These are phyloP conservation scores for Luehdorfia chinensis DNA, from an alignment of 1,140 invertebrate genomes.

Conservation along the genomic window DNA sequence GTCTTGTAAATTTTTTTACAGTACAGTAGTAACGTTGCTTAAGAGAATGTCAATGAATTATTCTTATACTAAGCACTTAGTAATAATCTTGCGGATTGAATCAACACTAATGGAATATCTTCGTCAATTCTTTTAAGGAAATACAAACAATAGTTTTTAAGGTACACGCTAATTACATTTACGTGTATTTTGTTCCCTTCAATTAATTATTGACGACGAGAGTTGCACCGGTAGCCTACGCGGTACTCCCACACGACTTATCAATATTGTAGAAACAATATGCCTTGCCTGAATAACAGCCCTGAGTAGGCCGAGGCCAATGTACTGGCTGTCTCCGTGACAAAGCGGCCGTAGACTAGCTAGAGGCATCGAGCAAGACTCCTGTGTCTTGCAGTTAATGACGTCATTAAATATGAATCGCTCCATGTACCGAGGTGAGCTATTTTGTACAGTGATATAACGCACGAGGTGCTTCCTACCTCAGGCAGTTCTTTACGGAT, in stretches of 20 bases:
- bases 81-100: too few relatives aligned
- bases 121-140: too few relatives aligned
- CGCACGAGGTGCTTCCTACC: conserved; percentile 19
- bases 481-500: conserved; percentile 4
- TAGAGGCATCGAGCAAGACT: conserved; percentile 33
- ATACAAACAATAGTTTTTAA: not conserved
- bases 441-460: conserved; percentile 41
- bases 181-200: conserved; percentile 7
- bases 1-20: too few relatives aligned
- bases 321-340: conserved; percentile 32
- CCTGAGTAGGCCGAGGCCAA: conserved; percentile 20
- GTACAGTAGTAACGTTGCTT: too few relatives aligned
- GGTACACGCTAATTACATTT: conserved; percentile 1
- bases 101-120: too few relatives aligned
- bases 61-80: too few relatives aligned
- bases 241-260: conserved; percentile 12
- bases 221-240: conserved; percentile 2
- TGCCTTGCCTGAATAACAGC: not conserved
- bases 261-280: conserved; percentile 10
- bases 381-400: conserved; percentile 62
- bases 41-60: too few relatives aligned
- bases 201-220: conserved; percentile 9
- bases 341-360: conserved; percentile 37
- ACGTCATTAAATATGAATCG: conserved; percentile 70
- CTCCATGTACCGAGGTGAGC: conserved; percentile 20